These are phyloP conservation scores for Apteryx owenii DNA, from an alignment of 2,113 vertebrate species.

Conservation along the genomic window DNA sequence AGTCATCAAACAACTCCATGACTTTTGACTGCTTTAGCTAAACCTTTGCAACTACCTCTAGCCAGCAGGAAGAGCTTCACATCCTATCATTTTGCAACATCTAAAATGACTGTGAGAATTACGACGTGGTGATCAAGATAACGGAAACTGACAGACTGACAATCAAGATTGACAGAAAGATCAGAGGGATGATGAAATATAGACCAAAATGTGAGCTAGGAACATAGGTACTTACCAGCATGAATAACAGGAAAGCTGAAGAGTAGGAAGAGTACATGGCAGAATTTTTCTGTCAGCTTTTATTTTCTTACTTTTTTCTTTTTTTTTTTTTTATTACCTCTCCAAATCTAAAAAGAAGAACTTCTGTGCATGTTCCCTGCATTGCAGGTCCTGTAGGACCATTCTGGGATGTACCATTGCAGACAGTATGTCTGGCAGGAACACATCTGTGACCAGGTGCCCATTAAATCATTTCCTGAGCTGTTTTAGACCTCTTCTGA, in stretches of 20 bases:
- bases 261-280: not conserved
- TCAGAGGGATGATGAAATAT: not conserved
- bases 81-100: not conserved
- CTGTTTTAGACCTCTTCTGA: conserved; percentile 66
- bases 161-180: not conserved
- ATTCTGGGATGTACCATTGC: conserved; percentile 54
- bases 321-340: conserved; percentile 17
- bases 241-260: conserved; percentile 4
- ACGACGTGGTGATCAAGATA: not conserved
- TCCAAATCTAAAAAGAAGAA: conserved; percentile 19
- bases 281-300: not conserved
- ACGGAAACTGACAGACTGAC: not conserved
- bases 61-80: not conserved
- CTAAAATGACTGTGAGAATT: not conserved
- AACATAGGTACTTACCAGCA: not conserved
- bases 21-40: not conserved
- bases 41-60: not conserved
- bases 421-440: conserved; percentile 64
- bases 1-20: not conserved
- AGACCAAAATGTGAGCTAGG: conserved; percentile 4
- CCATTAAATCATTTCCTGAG: conserved; percentile 73
- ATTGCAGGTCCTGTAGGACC: conserved; percentile 40
- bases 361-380: not conserved
- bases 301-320: not conserved
- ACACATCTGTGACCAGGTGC: conserved; percentile 68